phyloP scores from a whole-genome alignment of 2,797 vertebrate genomes.

The Halcyon leucocephala region DNA sequence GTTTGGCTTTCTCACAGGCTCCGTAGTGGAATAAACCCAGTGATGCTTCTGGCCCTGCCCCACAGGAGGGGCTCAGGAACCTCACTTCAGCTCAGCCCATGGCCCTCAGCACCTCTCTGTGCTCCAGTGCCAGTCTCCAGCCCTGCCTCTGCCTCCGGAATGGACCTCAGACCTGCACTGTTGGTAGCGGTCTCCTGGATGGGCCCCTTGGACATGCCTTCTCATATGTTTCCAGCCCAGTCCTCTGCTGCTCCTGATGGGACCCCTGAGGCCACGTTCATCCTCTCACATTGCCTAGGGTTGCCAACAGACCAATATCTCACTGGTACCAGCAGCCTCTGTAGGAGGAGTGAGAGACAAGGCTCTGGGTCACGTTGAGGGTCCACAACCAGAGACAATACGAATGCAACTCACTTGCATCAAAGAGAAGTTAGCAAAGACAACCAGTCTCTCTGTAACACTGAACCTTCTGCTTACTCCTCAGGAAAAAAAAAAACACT shows the following conservation, averaged over 20 bases:
- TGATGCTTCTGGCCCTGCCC: neutral
- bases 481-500: neutral
- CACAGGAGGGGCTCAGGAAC: neutral
- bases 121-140: rapidly evolving
- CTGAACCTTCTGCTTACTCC: neutral
- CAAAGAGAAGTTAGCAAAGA: neutral
- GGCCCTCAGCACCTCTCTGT: neutral
- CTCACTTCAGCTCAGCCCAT: neutral
- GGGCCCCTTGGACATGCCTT: neutral
- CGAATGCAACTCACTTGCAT: neutral
- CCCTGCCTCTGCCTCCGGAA: neutral
- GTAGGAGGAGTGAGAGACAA: neutral
- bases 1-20: rapidly evolving
- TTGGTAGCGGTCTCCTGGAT: neutral
- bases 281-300: rapidly evolving
- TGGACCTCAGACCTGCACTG: rapidly evolving
- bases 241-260: neutral
- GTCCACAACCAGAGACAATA: neutral
- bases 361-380: rapidly evolving
- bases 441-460: neutral
- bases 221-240: rapidly evolving
- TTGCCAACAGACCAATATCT: neutral
- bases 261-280: neutral
- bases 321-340: neutral
- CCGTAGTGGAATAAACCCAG: neutral